Percentiles rank a stretch among this genome's conserved stretches.
These are phyloP conservation scores for Spilosoma lubricipeda DNA, from an alignment of 2,888 invertebrate genomes.

Conservation along the genomic window DNA sequence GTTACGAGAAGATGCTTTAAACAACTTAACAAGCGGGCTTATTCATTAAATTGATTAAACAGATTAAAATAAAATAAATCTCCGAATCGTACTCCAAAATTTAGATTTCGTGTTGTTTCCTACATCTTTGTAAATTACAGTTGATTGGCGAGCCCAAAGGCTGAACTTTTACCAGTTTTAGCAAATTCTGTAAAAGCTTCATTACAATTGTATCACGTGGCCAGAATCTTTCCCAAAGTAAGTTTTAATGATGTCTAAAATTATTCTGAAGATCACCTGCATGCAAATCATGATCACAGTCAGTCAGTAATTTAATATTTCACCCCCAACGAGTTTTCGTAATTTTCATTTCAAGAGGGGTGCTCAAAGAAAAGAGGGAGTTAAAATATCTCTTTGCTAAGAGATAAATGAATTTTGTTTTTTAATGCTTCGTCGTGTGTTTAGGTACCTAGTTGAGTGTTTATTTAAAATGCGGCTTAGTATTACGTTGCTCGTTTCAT, in stretches of 20 bases:
- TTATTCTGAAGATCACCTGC: slow-evolving; percentile 61
- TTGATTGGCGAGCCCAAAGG: not conserved
- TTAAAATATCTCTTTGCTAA: slow-evolving; percentile 61
- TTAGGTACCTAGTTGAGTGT: slow-evolving; percentile 30
- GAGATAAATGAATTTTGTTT: slow-evolving; percentile 67
- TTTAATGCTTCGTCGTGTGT: slow-evolving; percentile 43
- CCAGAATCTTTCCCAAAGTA: slow-evolving; percentile 48
- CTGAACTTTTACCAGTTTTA: slow-evolving; percentile 1
- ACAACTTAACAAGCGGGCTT: not conserved
- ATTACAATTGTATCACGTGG: slow-evolving; percentile 24
- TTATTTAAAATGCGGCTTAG: slow-evolving; percentile 35
- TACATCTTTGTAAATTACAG: not conserved
- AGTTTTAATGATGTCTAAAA: slow-evolving; percentile 68
- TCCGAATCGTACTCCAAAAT: not conserved
- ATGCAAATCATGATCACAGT: slow-evolving; percentile 59
- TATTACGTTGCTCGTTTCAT: slow-evolving; percentile 25
- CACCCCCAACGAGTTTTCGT: slow-evolving; percentile 47
- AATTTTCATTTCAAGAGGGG: slow-evolving; percentile 56
- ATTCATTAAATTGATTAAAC: not conserved
- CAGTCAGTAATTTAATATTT: slow-evolving; percentile 55
- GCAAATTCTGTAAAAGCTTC: slow-evolving; percentile 18
- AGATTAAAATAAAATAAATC: not conserved
- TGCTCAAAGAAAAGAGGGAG: slow-evolving; percentile 57
- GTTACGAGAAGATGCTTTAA: not conserved
- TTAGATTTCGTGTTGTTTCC: not conserved